Evolutionary conservation across 2,797 vertebrate species (phyloP).

Genomic region (Sus cebifrons): DNA sequence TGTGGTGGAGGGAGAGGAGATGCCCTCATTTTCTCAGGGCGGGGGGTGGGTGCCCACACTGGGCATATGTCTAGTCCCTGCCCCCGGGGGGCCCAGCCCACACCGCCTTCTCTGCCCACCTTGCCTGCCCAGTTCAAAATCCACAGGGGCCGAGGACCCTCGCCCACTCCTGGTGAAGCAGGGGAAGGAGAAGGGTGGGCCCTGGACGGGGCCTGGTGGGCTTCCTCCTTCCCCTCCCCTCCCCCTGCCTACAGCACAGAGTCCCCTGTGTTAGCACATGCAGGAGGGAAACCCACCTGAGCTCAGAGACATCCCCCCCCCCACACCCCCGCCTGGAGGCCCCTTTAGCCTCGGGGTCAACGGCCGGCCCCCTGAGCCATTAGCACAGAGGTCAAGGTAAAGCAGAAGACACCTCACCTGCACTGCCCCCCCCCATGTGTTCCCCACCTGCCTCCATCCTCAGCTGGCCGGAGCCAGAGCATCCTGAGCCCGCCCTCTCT

Average conservation of each 20-base stretch:
- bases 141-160: background rate
- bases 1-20: rapidly evolving
- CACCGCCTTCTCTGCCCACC: background rate
- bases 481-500: rapidly evolving
- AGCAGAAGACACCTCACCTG: background rate
- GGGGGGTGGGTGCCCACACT: background rate
- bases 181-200: background rate
- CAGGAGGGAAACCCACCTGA: too few species aligned
- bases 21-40: rapidly evolving
- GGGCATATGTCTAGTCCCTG: background rate
- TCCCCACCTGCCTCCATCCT: background rate
- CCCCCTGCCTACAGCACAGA: background rate
- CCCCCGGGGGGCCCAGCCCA: background rate
- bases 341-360: background rate
- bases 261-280: rapidly evolving
- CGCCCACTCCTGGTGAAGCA: background rate
- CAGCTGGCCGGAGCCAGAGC: background rate
- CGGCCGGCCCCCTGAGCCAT: background rate
- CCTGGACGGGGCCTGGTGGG: too few species aligned
- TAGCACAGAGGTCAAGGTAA: background rate
- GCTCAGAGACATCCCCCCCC: background rate
- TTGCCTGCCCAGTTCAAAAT: background rate
- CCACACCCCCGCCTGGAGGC: too few species aligned
- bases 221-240: background rate
- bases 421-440: rapidly evolving